Evolutionary conservation across 2,888 invertebrate species (phyloP), one percentile per base, ranked within the genome.

Genomic region (Enchytraeus crypticus): DNA sequence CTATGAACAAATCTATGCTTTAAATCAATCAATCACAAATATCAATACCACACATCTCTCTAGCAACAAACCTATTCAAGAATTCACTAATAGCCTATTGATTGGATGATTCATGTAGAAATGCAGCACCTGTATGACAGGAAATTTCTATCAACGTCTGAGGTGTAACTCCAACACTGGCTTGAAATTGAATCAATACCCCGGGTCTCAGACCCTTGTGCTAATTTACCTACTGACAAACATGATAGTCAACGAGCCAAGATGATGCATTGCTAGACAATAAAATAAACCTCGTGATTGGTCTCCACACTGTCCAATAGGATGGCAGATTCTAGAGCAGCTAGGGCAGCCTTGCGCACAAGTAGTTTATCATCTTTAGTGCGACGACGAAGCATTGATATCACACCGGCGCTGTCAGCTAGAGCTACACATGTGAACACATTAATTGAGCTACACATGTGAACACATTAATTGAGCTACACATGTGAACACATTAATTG

Each of bases 301-400:
- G 61, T 29, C 5, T 51, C 32, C 8, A 34, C 32, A 4, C 54
- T 54, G 26, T 46, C 34, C 0, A 61, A 26, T 14, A 34, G 26
- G 47, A 59, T 29, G 0, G 81, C 70, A 57, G 69, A 73, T 65
- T 81, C 79, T 43, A 81, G 61, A 21, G 81, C 79, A 61, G 78
- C 78, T 5, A 82, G 63, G n/a, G 82, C 79, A 18, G 79, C 74
- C 66, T 81, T 82, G 5, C 84, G 75, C n/a, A 84, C 83, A 63
- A 79, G 75, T n/a, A 82, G 84, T 70, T 83, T 81, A 53, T 81
- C 81, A 66, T 84, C 84, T n/a, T 77, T 72, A 23, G 79, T 73
- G 47, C 83, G 72, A 1, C 77, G 68, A 38, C 76, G 71, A 14
- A 84, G 64, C 78, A 83, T 79, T 4, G 74, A 74, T 18, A 73